phyloP scores from a whole-genome alignment of 2,113 vertebrate genomes.

The Suricata suricatta region DNA sequence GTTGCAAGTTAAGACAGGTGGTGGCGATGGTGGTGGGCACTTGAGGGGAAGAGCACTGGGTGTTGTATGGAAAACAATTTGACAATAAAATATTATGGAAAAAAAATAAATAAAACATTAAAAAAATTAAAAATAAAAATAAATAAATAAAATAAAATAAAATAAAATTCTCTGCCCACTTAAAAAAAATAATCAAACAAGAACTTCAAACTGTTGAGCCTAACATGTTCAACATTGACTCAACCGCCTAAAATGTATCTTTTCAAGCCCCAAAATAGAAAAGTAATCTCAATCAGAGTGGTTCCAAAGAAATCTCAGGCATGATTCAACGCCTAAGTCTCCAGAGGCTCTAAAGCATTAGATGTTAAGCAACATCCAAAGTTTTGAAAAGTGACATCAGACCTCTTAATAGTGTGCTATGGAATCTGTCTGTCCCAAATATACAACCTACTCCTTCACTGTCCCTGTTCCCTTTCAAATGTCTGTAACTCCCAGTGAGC shows the following conservation, averaged over 20 bases:
- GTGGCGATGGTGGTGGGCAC: too few species aligned
- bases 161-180: neutral
- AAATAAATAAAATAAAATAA: too few species aligned
- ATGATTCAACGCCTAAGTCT: neutral
- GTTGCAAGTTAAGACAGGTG: neutral
- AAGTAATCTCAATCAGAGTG: neutral
- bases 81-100: too few species aligned
- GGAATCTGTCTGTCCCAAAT: neutral
- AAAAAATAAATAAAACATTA: too few species aligned
- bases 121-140: too few species aligned
- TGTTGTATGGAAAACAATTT: too few species aligned
- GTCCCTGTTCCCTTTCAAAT: neutral
- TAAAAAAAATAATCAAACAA: neutral
- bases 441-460: neutral
- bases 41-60: too few species aligned
- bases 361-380: neutral
- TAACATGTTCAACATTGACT: neutral
- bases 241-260: neutral
- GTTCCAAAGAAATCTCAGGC: neutral
- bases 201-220: neutral
- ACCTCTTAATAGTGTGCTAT: neutral
- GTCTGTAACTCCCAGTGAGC: neutral
- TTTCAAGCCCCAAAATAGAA: neutral
- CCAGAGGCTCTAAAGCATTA: neutral
- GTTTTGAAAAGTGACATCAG: constrained; percentile 4